These are phyloP conservation scores for Ianthella basta DNA, from an alignment of 37 sponge, comb jelly and placozoan genomes.

Conservation along the genomic window DNA sequence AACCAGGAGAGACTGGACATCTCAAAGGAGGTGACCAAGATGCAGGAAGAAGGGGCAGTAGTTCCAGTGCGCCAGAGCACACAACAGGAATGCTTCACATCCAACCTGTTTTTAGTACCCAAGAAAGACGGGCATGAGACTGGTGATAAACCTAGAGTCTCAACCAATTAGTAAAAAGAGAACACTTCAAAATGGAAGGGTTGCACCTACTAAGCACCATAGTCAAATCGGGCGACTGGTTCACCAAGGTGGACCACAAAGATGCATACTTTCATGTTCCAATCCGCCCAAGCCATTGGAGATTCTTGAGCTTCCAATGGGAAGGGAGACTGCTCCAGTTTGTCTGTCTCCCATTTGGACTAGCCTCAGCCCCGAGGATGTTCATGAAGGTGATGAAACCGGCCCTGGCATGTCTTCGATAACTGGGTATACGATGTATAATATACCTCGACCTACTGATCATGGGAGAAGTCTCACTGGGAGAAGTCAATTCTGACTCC, in stretches of 20 bases:
- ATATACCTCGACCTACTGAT: no score
- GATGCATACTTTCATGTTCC: neutral
- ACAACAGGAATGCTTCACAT: neutral
- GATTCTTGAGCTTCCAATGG: neutral
- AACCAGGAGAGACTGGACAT: no score
- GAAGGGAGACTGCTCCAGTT: neutral
- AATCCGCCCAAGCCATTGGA: neutral
- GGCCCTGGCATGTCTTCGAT: no score
- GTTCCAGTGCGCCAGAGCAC: neutral
- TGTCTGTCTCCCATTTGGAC: neutral
- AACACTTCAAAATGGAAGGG: conserved; percentile 2
- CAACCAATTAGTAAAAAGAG: neutral
- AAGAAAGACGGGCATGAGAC: conserved; percentile 12
- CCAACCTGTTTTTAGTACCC: neutral
- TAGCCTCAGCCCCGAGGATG: neutral
- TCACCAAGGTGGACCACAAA: neutral
- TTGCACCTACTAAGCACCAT: neutral
- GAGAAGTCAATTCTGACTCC: conserved; percentile 13
- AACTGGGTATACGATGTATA: no score
- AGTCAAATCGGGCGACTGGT: neutral
- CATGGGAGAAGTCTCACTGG: neutral
- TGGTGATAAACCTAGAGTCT: neutral
- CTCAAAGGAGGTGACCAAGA: conserved; percentile 2
- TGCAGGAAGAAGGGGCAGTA: neutral
- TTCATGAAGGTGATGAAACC: neutral